Evolutionary conservation across 2,113 vertebrate species (phyloP).

Genomic region (Haemorhous mexicanus): DNA sequence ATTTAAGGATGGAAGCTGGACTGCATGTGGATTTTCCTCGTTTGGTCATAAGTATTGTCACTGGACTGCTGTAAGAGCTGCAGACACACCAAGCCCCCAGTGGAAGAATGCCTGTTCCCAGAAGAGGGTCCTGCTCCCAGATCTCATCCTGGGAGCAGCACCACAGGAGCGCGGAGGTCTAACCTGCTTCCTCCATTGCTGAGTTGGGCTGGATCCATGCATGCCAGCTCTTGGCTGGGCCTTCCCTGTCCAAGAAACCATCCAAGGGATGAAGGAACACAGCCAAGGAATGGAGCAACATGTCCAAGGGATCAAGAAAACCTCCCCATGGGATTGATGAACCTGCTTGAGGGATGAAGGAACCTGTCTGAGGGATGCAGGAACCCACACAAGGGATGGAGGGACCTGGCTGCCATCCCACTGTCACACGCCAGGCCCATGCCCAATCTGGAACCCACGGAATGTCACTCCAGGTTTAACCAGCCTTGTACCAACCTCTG

Average conservation of each 20-base stretch:
- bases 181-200: neutral
- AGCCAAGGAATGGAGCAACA: neutral
- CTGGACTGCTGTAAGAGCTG: neutral
- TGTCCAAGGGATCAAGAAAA: neutral
- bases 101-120: neutral
- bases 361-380: neutral
- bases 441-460: neutral
- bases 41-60: rapidly evolving
- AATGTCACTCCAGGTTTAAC: rapidly evolving
- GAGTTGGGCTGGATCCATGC: rapidly evolving
- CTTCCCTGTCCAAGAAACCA: neutral
- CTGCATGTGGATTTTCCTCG: rapidly evolving
- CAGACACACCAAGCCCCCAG: neutral
- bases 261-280: neutral
- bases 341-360: neutral
- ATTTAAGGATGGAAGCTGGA: neutral
- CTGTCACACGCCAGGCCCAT: neutral
- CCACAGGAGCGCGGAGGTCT: rapidly evolving
- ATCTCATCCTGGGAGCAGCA: neutral
- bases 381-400: neutral
- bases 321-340: rapidly evolving
- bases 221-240: neutral
- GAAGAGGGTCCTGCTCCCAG: neutral
- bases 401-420: neutral
- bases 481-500: neutral